Base-by-base conservation (phyloP, 2,888 invertebrate species). In the Phragmatobia fuliginosa region DNA sequence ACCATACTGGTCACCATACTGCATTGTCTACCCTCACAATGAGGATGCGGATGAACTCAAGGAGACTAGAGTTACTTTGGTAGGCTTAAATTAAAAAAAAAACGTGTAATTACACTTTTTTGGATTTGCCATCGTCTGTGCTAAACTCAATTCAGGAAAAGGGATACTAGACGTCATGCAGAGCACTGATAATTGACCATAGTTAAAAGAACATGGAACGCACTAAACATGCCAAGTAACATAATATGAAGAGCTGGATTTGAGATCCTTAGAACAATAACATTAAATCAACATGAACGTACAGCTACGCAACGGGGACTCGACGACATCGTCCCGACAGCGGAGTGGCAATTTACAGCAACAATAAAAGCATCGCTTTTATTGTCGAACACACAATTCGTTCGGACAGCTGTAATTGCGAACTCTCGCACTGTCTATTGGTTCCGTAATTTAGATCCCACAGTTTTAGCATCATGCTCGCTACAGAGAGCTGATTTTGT, bases 311-410 rank as follows among this genome's bases (percentile, higher is more conserved):
- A 84, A 84, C 88, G 87, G 78, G 81, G 76, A 86, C 86, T 88
- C 90, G 88, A 86, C 88, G 90, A 87, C 90, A 85, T 86, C 85
- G 87, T 84, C 88, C 83, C 88, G 85, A 87, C 89, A 86, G 86
- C 87, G 87, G 83, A 85, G 84, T 83, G 86, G 86, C 88, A 89
- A 91, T 92, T 93, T 93, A 93, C 91, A 88, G 89, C 90, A 86
- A 89, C 92, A 92, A 93, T 94, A 93, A 94, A 94, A 93, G 93
- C 91, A 92, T 92, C 91, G 90, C 90, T 90, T 92, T 93, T 94
- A 93, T 94, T 91, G 93, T 90, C 90, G 90, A 90, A 90, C 88
- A 90, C 90, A 92, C 93, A 92, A 92, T 92, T 93, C 94, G 92
- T 89, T 89, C 88, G 90, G 93, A 92, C 93, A 91, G 92, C 90